phyloP scores from a whole-genome alignment of 2,113 vertebrate genomes.

The Xiphophorus hellerii region DNA sequence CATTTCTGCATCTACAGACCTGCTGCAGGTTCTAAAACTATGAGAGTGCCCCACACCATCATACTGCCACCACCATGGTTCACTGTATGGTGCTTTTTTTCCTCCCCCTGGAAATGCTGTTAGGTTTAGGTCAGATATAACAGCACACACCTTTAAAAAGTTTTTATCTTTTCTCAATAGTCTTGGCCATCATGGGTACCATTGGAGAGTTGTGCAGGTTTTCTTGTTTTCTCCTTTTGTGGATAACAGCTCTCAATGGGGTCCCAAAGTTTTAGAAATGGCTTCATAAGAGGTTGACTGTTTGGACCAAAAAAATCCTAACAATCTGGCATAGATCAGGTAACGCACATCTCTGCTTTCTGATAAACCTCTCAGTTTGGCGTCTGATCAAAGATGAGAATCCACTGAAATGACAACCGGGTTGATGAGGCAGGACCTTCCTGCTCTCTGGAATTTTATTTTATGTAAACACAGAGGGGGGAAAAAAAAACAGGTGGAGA shows the following conservation, averaged over 20 bases:
- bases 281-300: not conserved
- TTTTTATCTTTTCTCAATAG: no score
- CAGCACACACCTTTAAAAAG: not conserved
- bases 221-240: no score
- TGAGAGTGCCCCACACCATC: not conserved
- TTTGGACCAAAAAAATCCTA: no score
- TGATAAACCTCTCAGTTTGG: not conserved
- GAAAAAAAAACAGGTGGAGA: not conserved
- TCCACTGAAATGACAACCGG: not conserved
- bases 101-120: no score
- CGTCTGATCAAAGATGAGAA: not conserved
- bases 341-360: not conserved
- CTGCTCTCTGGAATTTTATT: not conserved
- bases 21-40: not conserved
- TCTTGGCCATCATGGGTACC: no score
- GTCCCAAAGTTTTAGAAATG: no score
- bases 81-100: no score
- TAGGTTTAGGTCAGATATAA: not conserved
- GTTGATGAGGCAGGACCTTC: not conserved
- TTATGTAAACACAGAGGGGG: not conserved
- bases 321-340: not conserved
- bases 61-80: not conserved
- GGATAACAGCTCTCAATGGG: no score
- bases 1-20: no score
- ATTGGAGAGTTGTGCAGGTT: no score